phyloP scores from a whole-genome alignment of 2,797 vertebrate species.

The Sebastes oblongus region DNA sequence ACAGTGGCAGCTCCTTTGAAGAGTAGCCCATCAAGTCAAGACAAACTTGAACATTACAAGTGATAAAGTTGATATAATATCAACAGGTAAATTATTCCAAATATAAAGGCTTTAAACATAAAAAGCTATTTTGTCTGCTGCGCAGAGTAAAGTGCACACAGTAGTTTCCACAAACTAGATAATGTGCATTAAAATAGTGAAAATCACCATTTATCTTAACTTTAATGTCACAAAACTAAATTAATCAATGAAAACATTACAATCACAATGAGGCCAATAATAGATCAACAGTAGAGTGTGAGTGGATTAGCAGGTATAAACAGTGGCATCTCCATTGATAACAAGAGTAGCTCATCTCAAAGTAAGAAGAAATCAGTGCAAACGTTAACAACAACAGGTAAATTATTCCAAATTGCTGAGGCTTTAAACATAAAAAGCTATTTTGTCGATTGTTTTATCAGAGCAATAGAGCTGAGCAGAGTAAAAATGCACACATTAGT shows the following conservation, averaged over 20 bases:
- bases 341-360: not conserved
- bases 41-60: not conserved
- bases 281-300: too few relatives aligned
- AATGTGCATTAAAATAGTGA: accelerated
- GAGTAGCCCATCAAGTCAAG: not conserved
- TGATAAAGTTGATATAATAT: not conserved
- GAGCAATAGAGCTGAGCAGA: not conserved
- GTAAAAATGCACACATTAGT: not conserved
- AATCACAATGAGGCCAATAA: too few relatives aligned
- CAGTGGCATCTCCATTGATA: not conserved
- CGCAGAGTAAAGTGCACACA: not conserved
- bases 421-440: too few relatives aligned
- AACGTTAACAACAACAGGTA: not conserved
- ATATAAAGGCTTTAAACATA: not conserved
- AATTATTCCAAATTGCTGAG: too few relatives aligned
- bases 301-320: not conserved
- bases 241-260: too few relatives aligned
- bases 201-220: not conserved
- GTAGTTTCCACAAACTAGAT: accelerated
- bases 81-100: not conserved
- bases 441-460: too few relatives aligned
- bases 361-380: not conserved
- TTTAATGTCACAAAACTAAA: not conserved
- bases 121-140: not conserved
- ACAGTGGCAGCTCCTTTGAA: not conserved